These are phyloP conservation scores for Heliothis peltigera DNA, from an alignment of 2,888 invertebrate genomes.

Conservation along the genomic window DNA sequence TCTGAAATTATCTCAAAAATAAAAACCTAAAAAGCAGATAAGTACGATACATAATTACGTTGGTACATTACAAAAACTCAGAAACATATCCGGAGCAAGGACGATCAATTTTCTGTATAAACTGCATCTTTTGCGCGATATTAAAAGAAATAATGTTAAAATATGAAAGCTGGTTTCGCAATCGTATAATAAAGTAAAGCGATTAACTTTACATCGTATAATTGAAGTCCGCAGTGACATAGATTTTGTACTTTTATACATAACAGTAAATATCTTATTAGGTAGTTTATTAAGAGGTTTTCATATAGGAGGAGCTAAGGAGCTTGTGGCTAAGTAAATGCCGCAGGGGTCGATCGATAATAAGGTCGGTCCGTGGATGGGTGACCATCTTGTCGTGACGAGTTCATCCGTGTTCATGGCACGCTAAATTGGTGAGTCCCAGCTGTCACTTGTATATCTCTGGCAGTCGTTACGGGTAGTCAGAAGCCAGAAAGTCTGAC, in stretches of 20 bases:
- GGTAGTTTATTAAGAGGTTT: background rate
- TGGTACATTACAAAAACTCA: constrained; percentile 30
- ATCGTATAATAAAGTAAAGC: constrained; percentile 36
- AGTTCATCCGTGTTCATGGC: too few relatives aligned
- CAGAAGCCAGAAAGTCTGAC: too few relatives aligned
- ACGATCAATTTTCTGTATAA: constrained; percentile 38
- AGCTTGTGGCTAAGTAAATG: too few relatives aligned
- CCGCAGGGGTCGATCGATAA: too few relatives aligned
- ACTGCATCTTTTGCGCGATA: constrained; percentile 28
- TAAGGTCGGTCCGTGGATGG: too few relatives aligned
- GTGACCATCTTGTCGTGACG: too few relatives aligned
- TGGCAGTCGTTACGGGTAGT: too few relatives aligned
- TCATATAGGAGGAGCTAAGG: too few relatives aligned
- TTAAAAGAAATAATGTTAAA: constrained; percentile 18
- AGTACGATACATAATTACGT: constrained; percentile 19
- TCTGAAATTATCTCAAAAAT: constrained; percentile 42
- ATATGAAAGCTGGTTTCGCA: constrained; percentile 51
- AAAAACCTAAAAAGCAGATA: constrained; percentile 23
- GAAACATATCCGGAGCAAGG: constrained; percentile 53
- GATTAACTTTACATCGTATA: constrained; percentile 32
- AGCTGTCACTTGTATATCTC: too few relatives aligned
- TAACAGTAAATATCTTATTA: background rate
- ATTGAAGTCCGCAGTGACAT: constrained; percentile 30
- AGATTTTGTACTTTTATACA: constrained; percentile 1
- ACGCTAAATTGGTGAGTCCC: too few relatives aligned